These are phyloP conservation scores for Polypedilum vanderplanki DNA, from an alignment of 1,140 invertebrate genomes.

Conservation along the genomic window DNA sequence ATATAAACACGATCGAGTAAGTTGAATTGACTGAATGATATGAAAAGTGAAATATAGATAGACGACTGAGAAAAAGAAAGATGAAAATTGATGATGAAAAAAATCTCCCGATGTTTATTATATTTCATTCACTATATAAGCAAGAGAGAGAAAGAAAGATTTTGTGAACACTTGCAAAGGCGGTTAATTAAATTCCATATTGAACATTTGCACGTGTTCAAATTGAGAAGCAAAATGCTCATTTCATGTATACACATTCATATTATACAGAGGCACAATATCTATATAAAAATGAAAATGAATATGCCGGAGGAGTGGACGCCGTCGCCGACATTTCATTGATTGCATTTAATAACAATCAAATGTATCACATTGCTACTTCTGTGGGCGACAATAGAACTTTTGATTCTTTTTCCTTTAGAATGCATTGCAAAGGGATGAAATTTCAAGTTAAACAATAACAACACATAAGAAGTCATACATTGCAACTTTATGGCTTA, in stretches of 20 bases:
- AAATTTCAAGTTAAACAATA: too few relatives aligned
- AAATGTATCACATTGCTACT: conserved; percentile 2
- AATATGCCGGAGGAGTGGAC: conserved; percentile 2
- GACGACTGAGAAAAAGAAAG: background rate
- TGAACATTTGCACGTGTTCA: conserved; percentile 27
- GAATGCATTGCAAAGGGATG: background rate
- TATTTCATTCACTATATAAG: background rate
- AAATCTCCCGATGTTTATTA: conserved; percentile 1
- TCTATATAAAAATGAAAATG: background rate
- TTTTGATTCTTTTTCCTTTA: background rate
- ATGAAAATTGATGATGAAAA: conserved; percentile 21
- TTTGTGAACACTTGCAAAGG: conserved; percentile 26
- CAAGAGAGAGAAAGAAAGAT: background rate
- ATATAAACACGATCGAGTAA: too few relatives aligned
- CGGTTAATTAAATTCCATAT: conserved; percentile 29
- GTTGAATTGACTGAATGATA: too few relatives aligned
- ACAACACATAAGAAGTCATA: background rate
- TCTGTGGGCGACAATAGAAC: background rate
- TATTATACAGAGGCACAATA: background rate
- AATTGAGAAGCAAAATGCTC: conserved; percentile 4
- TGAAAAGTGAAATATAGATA: too few relatives aligned
- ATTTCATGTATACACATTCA: background rate
- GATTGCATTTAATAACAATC: conserved; percentile 19
- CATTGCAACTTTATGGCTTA: conserved; percentile 7
- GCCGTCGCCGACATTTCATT: conserved; percentile 8